Conservation (phyloP, 2,113 vertebrate genomes). For the Choloepus hoffmanni region DNA sequence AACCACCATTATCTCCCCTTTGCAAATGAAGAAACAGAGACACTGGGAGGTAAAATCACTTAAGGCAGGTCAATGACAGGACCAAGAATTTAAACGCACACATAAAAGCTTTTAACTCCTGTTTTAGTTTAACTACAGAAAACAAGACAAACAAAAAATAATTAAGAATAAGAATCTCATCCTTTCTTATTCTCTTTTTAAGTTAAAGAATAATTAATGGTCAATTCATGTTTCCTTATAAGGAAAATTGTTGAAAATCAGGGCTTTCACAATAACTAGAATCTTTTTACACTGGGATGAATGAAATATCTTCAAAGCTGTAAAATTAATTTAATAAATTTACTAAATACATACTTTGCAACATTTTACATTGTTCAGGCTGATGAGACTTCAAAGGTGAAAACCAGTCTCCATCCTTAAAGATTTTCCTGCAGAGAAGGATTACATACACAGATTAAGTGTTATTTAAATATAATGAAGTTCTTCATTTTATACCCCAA, state of each 20-base stretch:
- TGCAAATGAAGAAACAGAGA: conserved; percentile 66
- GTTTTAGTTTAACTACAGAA: conserved; percentile 58
- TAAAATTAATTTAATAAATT: conserved; percentile 43
- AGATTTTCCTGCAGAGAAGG: conserved; percentile 8
- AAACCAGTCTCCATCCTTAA: conserved; percentile 41
- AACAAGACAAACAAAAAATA: conserved; percentile 54
- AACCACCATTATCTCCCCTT: conserved; percentile 70
- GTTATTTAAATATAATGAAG: conserved; percentile 28
- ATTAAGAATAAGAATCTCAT: not conserved
- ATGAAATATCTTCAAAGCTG: conserved; percentile 50
- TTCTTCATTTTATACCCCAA: not conserved
- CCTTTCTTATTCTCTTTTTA: conserved; percentile 29
- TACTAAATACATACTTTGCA: not conserved
- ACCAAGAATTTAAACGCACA: conserved; percentile 52
- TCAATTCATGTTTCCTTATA: not conserved
- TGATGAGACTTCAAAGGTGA: conserved; percentile 38
- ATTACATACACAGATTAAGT: not conserved
- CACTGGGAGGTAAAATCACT: conserved; percentile 70
- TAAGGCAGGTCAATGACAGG: conserved; percentile 53
- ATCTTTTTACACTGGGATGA: not conserved
- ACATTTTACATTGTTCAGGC: not conserved
- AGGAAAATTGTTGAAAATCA: conserved; percentile 43
- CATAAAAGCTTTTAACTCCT: conserved; percentile 39
- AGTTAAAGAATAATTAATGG: conserved; percentile 54
- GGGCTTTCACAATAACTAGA: conserved; percentile 28